A percentile compares a stretch with the other conserved stretches of the same genome.
These are phyloP conservation scores for Cepaea nemoralis DNA, from an alignment of 1,140 invertebrate species.

Conservation along the genomic window DNA sequence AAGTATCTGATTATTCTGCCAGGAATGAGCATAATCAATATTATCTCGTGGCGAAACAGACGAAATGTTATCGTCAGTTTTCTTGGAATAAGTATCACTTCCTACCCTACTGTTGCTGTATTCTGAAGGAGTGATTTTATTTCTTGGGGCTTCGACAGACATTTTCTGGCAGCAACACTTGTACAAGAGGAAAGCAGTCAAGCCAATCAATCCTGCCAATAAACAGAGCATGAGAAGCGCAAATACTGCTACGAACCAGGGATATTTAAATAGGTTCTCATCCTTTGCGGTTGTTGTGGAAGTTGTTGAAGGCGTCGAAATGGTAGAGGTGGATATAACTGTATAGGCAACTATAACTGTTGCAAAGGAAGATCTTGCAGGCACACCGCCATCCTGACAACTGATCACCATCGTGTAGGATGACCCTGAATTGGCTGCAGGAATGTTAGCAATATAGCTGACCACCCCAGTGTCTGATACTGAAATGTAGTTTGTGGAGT, in stretches of 20 bases:
- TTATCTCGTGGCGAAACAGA: not conserved
- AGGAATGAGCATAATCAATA: not conserved
- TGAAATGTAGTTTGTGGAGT: slow-evolving; percentile 3
- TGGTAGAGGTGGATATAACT: slow-evolving; percentile 35
- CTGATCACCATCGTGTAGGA: slow-evolving; percentile 28
- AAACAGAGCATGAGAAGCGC: not conserved
- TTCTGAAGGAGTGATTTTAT: not conserved
- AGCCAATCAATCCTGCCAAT: not conserved
- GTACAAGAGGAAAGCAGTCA: not conserved
- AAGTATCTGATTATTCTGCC: not conserved
- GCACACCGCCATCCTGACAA: slow-evolving; percentile 37
- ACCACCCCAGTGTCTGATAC: not conserved
- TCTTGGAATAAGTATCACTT: not conserved
- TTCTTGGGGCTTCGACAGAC: not conserved
- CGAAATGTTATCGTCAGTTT: slow-evolving; percentile 1
- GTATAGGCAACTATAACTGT: slow-evolving; percentile 39
- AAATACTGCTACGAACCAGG: slow-evolving; percentile 18
- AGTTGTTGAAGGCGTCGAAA: slow-evolving; percentile 1
- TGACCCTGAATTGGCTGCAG: slow-evolving; percentile 27
- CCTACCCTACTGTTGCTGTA: not conserved
- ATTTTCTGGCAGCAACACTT: slow-evolving; percentile 14
- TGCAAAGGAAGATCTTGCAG: slow-evolving; percentile 29
- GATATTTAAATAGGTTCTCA: slow-evolving; percentile 8
- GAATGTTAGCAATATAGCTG: slow-evolving; percentile 19
- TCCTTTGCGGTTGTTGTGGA: slow-evolving; percentile 34